Evolutionary conservation across 2,888 invertebrate species (phyloP).

Genomic region (Plebejus argus): DNA sequence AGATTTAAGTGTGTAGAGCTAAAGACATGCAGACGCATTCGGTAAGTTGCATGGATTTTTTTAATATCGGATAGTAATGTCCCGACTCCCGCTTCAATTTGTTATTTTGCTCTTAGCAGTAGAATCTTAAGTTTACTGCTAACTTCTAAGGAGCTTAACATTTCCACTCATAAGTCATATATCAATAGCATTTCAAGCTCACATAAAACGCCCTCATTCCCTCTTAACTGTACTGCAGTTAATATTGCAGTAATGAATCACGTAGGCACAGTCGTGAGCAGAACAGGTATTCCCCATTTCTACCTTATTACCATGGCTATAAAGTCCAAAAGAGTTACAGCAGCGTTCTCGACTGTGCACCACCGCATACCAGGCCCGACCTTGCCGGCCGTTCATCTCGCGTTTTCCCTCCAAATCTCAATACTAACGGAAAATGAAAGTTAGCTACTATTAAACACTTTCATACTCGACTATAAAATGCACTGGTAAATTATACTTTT

Average conservation of each 20-base stretch:
- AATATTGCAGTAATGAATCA: constrained; percentile 14
- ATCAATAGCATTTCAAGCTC: neutral
- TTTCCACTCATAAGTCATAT: neutral
- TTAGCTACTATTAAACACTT: constrained; percentile 3
- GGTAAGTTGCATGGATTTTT: no score
- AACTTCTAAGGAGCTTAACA: neutral
- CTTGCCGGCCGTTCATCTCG: constrained; percentile 72
- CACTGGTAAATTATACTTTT: neutral
- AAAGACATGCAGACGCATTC: no score
- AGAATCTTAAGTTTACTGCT: neutral
- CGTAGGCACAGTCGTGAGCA: neutral
- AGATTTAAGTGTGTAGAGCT: no score
- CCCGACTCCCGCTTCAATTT: neutral
- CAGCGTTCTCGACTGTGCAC: neutral
- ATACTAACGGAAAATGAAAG: constrained; percentile 25
- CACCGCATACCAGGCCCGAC: constrained; percentile 48
- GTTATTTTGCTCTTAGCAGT: neutral
- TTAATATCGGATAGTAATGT: no score
- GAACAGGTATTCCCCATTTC: neutral
- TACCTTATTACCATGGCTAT: neutral
- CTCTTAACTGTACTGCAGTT: constrained; percentile 16
- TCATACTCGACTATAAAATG: neutral
- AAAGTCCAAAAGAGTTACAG: neutral
- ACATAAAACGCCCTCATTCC: constrained; percentile 4
- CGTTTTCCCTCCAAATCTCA: constrained; percentile 32